phyloP scores from a whole-genome alignment of 1,140 invertebrate genomes.

The Drosophila trapezifrons region DNA sequence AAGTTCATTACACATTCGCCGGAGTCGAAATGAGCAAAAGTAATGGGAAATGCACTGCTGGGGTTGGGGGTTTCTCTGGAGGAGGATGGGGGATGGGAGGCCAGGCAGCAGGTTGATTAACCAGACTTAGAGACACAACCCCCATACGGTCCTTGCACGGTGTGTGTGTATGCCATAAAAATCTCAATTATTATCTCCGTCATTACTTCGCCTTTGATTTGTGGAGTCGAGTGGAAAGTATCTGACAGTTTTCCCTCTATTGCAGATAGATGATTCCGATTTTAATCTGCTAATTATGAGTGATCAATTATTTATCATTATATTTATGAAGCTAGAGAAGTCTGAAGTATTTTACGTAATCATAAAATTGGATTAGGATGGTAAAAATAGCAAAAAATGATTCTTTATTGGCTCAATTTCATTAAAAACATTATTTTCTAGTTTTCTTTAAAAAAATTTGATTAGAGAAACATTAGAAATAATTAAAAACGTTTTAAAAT shows the following conservation, averaged over 20 bases:
- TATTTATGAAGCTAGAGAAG: neutral
- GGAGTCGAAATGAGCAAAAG: constrained; percentile 79
- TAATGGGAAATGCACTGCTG: constrained; percentile 66
- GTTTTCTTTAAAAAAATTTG: too few species aligned
- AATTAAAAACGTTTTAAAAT: too few species aligned
- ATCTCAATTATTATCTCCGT: constrained; percentile 71
- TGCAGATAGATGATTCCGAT: constrained; percentile 16
- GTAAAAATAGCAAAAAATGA: too few species aligned
- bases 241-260: constrained; percentile 34
- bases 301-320: constrained; percentile 19
- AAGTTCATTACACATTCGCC: constrained; percentile 77
- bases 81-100: neutral
- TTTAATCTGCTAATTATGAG: constrained; percentile 28
- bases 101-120: constrained; percentile 36
- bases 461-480: too few species aligned
- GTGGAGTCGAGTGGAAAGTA: constrained; percentile 42
- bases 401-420: too few species aligned
- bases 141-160: neutral
- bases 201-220: constrained; percentile 30
- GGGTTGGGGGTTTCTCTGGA: constrained; percentile 3
- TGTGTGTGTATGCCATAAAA: constrained; percentile 47
- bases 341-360: neutral
- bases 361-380: neutral
- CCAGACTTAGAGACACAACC: constrained; percentile 40
- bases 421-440: too few species aligned